These are phyloP conservation scores for Andrena haemorrhoa DNA, from an alignment of 2,888 invertebrate species.

Conservation along the genomic window DNA sequence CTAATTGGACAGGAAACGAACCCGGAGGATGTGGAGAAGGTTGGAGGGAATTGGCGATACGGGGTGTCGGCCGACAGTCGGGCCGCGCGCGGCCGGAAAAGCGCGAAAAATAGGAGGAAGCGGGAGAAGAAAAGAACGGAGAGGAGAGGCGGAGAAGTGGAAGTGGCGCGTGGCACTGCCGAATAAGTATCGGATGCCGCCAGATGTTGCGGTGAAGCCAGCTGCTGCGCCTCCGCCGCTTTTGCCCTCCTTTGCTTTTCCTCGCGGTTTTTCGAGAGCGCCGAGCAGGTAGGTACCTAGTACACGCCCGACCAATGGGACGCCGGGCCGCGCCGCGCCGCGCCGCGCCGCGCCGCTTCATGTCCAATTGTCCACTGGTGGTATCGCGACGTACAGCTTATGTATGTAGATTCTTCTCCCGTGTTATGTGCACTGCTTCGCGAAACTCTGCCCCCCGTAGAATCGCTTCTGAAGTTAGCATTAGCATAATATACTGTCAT, in stretches of 20 bases:
- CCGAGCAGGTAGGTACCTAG: too few relatives aligned
- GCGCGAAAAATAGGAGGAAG: conserved; percentile 57
- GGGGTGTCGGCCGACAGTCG: conserved; percentile 15
- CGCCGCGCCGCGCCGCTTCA: too few relatives aligned
- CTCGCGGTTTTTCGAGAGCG: conserved; percentile 71
- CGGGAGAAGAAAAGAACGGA: conserved; percentile 49
- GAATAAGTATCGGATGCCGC: conserved; percentile 79
- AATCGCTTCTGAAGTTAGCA: too few relatives aligned
- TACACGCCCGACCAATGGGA: conserved; percentile 46
- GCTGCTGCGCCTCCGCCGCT: conserved; percentile 74
- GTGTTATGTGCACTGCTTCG: background rate
- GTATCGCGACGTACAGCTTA: conserved; percentile 50
- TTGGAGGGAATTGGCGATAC: background rate
- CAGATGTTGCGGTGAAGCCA: conserved; percentile 79
- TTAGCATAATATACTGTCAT: too few relatives aligned
- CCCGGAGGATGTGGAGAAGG: conserved; percentile 16
- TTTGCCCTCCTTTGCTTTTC: conserved; percentile 73
- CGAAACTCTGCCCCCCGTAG: too few relatives aligned
- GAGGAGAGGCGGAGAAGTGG: conserved; percentile 73
- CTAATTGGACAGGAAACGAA: conserved; percentile 37
- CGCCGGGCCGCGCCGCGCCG: too few relatives aligned
- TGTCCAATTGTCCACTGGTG: conserved; percentile 69
- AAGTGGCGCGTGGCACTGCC: conserved; percentile 82
- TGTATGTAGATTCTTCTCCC: background rate
- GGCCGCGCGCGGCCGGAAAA: conserved; percentile 51